phyloP scores from a whole-genome alignment of 2,888 invertebrate genomes.

The Aporophyla nigra region DNA sequence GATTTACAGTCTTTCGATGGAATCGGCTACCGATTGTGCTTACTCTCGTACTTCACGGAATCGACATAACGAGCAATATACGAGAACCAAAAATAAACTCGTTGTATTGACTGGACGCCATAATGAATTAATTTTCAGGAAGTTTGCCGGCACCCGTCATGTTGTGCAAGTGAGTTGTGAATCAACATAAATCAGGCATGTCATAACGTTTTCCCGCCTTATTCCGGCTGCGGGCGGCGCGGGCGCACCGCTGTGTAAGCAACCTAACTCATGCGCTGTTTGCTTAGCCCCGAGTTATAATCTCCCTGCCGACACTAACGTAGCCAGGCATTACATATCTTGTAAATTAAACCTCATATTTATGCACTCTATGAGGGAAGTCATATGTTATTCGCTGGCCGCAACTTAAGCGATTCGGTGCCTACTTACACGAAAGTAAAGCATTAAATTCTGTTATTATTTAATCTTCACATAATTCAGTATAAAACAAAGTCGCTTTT shows the following conservation, averaged over 20 bases:
- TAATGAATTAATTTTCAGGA: slow-evolving; percentile 70
- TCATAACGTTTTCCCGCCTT: slow-evolving; percentile 74
- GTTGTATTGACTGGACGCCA: slow-evolving; percentile 62
- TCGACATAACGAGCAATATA: slow-evolving; percentile 45
- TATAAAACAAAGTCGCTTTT: too few relatives aligned
- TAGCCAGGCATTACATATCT: slow-evolving; percentile 48
- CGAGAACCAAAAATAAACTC: slow-evolving; percentile 52
- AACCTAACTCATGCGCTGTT: slow-evolving; percentile 63
- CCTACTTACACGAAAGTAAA: background rate
- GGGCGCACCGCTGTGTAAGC: slow-evolving; percentile 56
- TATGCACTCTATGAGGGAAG: slow-evolving; percentile 50
- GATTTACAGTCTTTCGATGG: slow-evolving; percentile 36
- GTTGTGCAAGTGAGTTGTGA: slow-evolving; percentile 71
- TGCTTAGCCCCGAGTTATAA: slow-evolving; percentile 62
- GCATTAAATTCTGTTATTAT: slow-evolving; percentile 1
- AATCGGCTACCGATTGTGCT: slow-evolving; percentile 32
- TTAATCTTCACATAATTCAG: too few relatives aligned
- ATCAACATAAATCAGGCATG: slow-evolving; percentile 75
- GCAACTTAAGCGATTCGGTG: slow-evolving; percentile 8
- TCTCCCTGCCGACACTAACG: slow-evolving; percentile 53
- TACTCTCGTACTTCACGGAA: slow-evolving; percentile 37
- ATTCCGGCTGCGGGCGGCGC: slow-evolving; percentile 53
- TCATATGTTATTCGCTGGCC: slow-evolving; percentile 42
- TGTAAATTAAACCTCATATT: slow-evolving; percentile 58
- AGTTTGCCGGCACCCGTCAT: slow-evolving; percentile 66